These are phyloP conservation scores for Dermatophagoides farinae DNA, from an alignment of 1,140 invertebrate genomes.

Conservation along the genomic window DNA sequence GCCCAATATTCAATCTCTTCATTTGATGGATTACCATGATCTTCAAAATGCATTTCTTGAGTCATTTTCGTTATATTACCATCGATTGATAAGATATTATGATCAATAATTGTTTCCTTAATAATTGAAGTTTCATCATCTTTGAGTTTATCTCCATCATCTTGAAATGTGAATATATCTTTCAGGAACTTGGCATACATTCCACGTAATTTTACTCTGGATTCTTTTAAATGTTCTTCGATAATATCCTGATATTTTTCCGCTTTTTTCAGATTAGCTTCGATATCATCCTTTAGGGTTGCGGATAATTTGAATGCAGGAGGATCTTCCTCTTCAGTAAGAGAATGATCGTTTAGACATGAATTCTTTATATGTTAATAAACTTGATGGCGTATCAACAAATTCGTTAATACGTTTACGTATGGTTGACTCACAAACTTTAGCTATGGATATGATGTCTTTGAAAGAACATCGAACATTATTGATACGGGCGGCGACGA, in stretches of 20 bases:
- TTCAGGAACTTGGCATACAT: slow-evolving; percentile 14
- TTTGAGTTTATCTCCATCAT: slow-evolving; percentile 11
- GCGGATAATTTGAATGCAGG: slow-evolving; percentile 71
- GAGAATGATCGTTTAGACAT: slow-evolving; percentile 84
- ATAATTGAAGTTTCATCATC: background rate
- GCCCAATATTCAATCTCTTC: slow-evolving; percentile 13
- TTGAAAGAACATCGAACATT: slow-evolving; percentile 64
- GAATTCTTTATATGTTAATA: slow-evolving; percentile 84
- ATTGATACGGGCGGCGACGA: slow-evolving; percentile 79
- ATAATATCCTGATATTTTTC: slow-evolving; percentile 28
- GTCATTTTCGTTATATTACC: background rate
- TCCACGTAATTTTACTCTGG: slow-evolving; percentile 34
- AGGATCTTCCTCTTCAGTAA: slow-evolving; percentile 90
- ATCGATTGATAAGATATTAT: slow-evolving; percentile 20
- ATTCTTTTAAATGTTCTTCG: slow-evolving; percentile 41
- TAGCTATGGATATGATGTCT: slow-evolving; percentile 84
- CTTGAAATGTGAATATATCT: background rate
- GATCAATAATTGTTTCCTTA: slow-evolving; percentile 14
- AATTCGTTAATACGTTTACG: slow-evolving; percentile 83
- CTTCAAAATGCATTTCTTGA: slow-evolving; percentile 11
- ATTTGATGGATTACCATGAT: slow-evolving; percentile 10
- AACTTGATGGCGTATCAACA: slow-evolving; percentile 73
- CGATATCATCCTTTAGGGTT: slow-evolving; percentile 38
- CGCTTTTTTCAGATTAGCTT: slow-evolving; percentile 27
- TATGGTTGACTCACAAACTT: slow-evolving; percentile 81